Percentiles rank a stretch among this genome's conserved stretches.
These are phyloP conservation scores for Eupsilia transversa DNA, from an alignment of 2,888 invertebrate species.

Conservation along the genomic window DNA sequence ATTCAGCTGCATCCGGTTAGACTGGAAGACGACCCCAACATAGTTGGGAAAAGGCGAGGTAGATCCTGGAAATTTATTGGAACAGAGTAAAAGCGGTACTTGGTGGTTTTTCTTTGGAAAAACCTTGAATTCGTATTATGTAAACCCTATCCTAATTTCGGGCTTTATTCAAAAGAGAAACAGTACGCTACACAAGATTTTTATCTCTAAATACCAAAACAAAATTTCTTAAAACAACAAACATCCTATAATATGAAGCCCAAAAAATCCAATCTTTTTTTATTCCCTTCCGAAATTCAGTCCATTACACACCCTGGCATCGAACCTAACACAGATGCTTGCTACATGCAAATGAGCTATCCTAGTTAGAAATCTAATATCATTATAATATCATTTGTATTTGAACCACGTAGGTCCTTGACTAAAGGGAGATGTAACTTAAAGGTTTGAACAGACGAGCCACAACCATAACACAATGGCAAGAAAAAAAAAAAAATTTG, in stretches of 20 bases:
- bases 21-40: background rate
- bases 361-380: slow-evolving; percentile 53
- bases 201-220: background rate
- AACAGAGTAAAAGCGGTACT: background rate
- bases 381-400: slow-evolving; percentile 52
- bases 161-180: background rate
- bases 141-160: background rate
- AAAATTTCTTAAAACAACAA: slow-evolving; percentile 11
- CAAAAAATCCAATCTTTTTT: slow-evolving; percentile 46
- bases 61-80: background rate
- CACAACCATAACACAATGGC: background rate
- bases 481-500: too few species aligned
- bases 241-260: background rate
- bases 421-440: slow-evolving; percentile 2
- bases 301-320: slow-evolving; percentile 27
- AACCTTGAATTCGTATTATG: background rate
- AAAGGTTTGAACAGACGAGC: slow-evolving; percentile 12
- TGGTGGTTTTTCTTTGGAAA: background rate
- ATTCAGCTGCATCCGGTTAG: background rate
- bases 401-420: slow-evolving; percentile 48
- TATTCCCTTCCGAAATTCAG: slow-evolving; percentile 16
- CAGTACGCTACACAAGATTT: background rate
- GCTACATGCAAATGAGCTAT: slow-evolving; percentile 52
- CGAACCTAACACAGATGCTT: slow-evolving; percentile 32
- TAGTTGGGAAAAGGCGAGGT: background rate